Evolutionary conservation across 2,113 vertebrate species (phyloP).

Genomic region (Chrysemys picta): DNA sequence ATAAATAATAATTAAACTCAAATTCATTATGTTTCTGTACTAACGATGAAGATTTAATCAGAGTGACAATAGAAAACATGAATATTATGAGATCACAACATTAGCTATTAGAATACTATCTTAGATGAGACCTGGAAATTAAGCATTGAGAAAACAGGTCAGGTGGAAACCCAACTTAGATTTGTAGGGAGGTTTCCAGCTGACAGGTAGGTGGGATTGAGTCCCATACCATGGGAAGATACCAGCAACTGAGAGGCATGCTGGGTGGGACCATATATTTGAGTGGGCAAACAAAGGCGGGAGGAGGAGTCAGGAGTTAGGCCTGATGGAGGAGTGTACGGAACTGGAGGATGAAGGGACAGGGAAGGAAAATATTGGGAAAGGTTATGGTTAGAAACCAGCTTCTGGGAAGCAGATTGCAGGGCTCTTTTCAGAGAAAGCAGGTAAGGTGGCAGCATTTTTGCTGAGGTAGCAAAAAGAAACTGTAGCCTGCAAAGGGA

Average conservation of each 20-base stretch:
- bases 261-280: not conserved
- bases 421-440: not conserved
- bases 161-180: not conserved
- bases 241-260: not conserved
- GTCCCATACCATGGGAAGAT: not conserved
- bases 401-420: not conserved
- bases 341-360: not conserved
- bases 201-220: not conserved
- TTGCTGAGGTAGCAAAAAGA: not conserved
- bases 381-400: not conserved
- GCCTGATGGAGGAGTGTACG: not conserved
- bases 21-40: not conserved
- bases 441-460: not conserved
- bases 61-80: not conserved
- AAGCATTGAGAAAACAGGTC: not conserved
- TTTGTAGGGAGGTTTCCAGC: not conserved
- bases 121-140: not conserved
- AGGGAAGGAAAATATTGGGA: not conserved
- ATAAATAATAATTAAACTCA: not conserved
- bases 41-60: not conserved
- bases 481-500: not conserved
- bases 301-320: accelerated
- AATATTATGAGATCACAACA: not conserved
- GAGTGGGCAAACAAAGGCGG: accelerated
- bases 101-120: not conserved